Base-by-base conservation (phyloP, 1,140 invertebrate genomes). In the Neodiprion pinetum region DNA sequence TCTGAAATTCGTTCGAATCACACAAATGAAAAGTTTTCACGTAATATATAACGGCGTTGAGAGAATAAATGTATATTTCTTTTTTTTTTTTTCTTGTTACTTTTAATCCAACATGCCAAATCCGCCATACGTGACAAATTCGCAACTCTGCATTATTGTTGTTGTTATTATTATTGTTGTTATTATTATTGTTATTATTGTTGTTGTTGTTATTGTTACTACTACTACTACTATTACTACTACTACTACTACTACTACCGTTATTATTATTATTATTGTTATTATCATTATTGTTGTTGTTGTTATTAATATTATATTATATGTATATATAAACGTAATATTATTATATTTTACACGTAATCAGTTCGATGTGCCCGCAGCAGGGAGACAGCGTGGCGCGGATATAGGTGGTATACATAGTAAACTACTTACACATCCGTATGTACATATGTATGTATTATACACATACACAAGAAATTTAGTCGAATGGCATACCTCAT, bases 341-440 rank as follows among this genome's bases (percentile, higher is more conserved):
- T 14, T 61, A 61, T 61, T 61, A 61, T 61, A 17, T 61, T 61
- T 61, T 14, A 7, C 53, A 17, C 53, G 53, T 61, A 61, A 61
- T 61, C 53, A 61, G 53, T 61, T 61, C 53, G 53, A 61, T 61
- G 53, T 61, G 53, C 53, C n/a, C 11, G 53, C 28, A 40, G 28
- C 28, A 40, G 53, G 53, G 53, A 61, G 53, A 61, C 53, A 61
- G 53, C 53, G 53, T 61, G 53, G 53, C 53, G 53, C n/a, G 53
- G 53, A 61, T 61, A 5, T 14, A 53, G 50, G 10, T 53, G n/a
- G 10, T 53, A 17, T 61, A 61, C 53, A 17, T 7, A 61, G 28
- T 40, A 5, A 40, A 40, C 28, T 61, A 61, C 9, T 4, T 61
- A 61, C 7, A 61, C n/a, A 61, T 61, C 28, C 28, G 28, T 40